phyloP scores from a whole-genome alignment of 2,113 vertebrate genomes.

The Fulmarus glacialis region DNA sequence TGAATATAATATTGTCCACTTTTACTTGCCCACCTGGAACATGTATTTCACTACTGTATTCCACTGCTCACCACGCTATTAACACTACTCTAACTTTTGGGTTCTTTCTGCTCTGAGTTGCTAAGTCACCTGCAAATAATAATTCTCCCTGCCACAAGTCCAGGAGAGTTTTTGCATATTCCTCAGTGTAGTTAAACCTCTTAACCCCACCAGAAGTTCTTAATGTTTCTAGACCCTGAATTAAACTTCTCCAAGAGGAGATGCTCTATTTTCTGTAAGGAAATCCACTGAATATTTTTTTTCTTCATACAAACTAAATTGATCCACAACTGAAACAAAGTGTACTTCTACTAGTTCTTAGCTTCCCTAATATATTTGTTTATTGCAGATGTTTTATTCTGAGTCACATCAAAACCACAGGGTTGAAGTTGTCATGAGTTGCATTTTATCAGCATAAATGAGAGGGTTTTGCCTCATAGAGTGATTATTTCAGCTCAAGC shows the following conservation, averaged over 20 bases:
- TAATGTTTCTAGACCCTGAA: not conserved
- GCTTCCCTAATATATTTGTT: not conserved
- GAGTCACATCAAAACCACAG: slow-evolving; percentile 21
- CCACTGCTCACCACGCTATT: not conserved
- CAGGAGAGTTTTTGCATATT: not conserved
- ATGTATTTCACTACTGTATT: not conserved
- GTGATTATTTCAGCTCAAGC: slow-evolving; percentile 62
- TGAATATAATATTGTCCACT: not conserved
- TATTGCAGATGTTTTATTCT: slow-evolving; percentile 25
- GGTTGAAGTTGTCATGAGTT: not conserved
- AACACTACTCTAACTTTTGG: not conserved
- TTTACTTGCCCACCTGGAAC: not conserved
- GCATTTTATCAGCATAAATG: slow-evolving; percentile 51
- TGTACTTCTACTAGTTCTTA: not conserved
- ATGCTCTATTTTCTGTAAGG: not conserved
- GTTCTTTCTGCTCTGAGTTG: not conserved
- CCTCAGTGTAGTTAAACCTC: not conserved
- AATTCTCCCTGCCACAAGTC: not conserved
- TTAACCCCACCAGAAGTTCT: not conserved
- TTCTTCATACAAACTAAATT: not conserved
- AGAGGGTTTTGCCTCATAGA: not conserved
- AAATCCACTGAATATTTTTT: not conserved
- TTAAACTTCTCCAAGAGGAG: not conserved
- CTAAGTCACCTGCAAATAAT: not conserved
- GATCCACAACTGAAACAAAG: not conserved